Evolutionary conservation across 2,797 vertebrate species (phyloP).

Genomic region (Myiotriccus ornatus): DNA sequence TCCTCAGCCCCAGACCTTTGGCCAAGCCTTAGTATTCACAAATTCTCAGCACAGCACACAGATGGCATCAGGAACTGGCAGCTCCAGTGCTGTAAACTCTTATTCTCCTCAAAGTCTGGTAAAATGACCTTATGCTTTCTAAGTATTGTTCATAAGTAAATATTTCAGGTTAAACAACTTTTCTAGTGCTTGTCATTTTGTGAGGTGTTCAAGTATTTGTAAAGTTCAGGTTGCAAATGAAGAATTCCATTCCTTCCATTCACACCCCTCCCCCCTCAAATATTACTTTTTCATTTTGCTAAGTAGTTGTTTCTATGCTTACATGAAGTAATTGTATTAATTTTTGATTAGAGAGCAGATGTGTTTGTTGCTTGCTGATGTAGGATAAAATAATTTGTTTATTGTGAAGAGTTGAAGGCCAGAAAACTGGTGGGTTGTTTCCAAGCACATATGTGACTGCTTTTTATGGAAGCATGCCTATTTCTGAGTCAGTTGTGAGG

Average conservation of each 20-base stretch:
- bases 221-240: not conserved
- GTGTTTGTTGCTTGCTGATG: not conserved
- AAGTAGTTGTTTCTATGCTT: not conserved
- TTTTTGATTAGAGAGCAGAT: not conserved
- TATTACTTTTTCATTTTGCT: not conserved
- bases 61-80: conserved; percentile 73
- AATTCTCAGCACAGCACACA: conserved; percentile 90
- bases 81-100: conserved; percentile 81
- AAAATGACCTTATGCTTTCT: conserved; percentile 18
- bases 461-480: conserved; percentile 49
- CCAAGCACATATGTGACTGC: conserved; percentile 64
- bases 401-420: not conserved
- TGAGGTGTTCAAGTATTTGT: not conserved
- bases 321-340: not conserved
- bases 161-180: not conserved
- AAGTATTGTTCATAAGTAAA: not conserved
- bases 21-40: conserved; percentile 93
- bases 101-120: conserved; percentile 92
- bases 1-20: conserved; percentile 83
- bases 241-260: not conserved
- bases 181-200: not conserved
- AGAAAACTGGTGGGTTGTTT: conserved; percentile 59
- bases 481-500: conserved; percentile 26
- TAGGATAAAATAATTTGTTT: not conserved
- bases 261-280: no score